Percentiles rank a stretch among this genome's conserved stretches.
Conservation (phyloP, 2,888 invertebrate genomes). For the Caenorhabditis japonica region DNA sequence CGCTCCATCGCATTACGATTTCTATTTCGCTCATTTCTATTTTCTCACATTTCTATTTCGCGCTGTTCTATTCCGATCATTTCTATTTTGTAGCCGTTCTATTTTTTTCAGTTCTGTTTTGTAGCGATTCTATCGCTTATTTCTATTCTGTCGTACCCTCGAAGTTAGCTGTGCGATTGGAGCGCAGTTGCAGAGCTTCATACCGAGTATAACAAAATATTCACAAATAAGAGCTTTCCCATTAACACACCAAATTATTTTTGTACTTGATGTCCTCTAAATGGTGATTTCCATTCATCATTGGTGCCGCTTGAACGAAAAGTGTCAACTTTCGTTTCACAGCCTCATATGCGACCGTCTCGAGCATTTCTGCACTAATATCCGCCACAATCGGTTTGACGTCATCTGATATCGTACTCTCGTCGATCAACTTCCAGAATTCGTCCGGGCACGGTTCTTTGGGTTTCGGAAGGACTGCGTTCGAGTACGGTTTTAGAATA, state of each 20-base stretch:
- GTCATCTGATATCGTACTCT: constrained; percentile 16
- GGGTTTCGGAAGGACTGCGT: constrained; percentile 35
- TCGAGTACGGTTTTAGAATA: constrained; percentile 62
- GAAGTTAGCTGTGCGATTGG: too few species aligned
- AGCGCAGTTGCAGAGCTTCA: too few species aligned
- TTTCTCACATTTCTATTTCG: too few species aligned
- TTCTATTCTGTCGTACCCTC: too few species aligned
- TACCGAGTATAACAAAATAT: too few species aligned
- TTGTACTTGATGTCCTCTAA: constrained; percentile 70
- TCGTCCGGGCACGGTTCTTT: constrained; percentile 30
- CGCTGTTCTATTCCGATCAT: too few species aligned
- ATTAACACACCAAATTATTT: constrained; percentile 39
- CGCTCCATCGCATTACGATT: too few species aligned
- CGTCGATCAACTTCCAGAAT: constrained; percentile 12
- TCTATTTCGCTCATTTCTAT: too few species aligned
- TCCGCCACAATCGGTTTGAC: constrained; percentile 43
- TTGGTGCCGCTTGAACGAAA: constrained; percentile 56
- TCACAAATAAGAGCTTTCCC: too few species aligned
- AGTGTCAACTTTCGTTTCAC: constrained; percentile 37
- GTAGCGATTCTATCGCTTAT: too few species aligned
- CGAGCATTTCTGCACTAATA: constrained; percentile 51
- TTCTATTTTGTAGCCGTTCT: too few species aligned
- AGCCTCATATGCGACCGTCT: constrained; percentile 4
- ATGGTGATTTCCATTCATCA: constrained; percentile 67
- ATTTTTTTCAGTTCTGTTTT: too few species aligned